These are phyloP conservation scores for Aurelia coerulea DNA, from an alignment of 30 jellyfish, hydroid and myxozoan genomes.

Conservation along the genomic window DNA sequence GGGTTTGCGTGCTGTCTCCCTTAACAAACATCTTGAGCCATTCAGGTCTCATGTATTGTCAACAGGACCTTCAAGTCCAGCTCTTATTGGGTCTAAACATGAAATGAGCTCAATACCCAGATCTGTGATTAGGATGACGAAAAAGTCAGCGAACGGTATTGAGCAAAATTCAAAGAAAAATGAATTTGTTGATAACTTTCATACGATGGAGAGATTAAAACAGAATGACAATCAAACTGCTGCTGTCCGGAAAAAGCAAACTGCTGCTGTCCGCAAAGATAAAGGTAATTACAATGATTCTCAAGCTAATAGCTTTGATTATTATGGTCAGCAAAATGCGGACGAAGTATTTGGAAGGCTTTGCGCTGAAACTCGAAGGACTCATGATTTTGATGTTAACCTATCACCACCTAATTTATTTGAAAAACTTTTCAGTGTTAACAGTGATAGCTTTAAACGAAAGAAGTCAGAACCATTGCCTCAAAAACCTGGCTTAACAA, in stretches of 20 bases:
- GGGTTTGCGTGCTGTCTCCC: background rate
- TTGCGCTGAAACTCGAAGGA: background rate
- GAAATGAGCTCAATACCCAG: conserved; percentile 3
- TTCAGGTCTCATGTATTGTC: conserved; percentile 1
- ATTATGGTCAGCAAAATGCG: background rate
- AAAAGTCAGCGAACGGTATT: background rate
- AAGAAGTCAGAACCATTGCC: background rate
- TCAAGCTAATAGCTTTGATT: background rate
- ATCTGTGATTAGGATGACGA: conserved; percentile 14
- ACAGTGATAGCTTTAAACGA: background rate
- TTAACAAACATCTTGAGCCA: background rate
- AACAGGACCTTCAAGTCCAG: background rate
- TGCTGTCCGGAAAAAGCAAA: background rate
- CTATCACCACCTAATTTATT: conserved; percentile 43
- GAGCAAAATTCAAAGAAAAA: background rate
- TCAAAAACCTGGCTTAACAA: background rate
- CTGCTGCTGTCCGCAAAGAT: background rate
- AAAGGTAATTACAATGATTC: background rate
- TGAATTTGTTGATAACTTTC: too few species aligned
- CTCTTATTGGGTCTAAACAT: background rate
- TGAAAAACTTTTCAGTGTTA: conserved; percentile 23
- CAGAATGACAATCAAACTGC: background rate
- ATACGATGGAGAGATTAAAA: too few species aligned
- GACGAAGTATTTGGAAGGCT: background rate
- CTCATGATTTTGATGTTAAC: background rate